Evolutionary conservation across 1,140 invertebrate species (phyloP), one percentile per base, ranked within the genome.

Genomic region (Anoplolepis gracilipes): DNA sequence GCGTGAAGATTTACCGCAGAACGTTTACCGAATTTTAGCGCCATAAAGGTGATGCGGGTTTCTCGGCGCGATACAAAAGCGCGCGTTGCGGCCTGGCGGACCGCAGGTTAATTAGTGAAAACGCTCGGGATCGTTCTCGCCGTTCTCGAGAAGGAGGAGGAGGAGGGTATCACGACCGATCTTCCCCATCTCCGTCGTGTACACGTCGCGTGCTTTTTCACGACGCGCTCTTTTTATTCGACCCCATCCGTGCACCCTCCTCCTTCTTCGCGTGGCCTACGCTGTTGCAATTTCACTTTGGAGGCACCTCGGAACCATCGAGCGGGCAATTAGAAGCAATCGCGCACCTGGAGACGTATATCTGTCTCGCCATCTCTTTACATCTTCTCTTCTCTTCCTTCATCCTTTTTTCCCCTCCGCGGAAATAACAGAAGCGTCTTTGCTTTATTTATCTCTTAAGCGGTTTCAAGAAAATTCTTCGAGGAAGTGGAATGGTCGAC

Each of bases 251-350:
- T 42, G 11, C 49, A 69, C 46, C 46, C 39, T 39, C 36, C 16
- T 28, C 22, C 19, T 85, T n/a, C 72, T 53, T 69, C 67, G 67
- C 49, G 53, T 59, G 72, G 69, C 19, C 36, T 77, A 25, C 39
- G n/a, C 53, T 57, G 81, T 28, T 59, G 90, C 79, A 90, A 88
- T 90, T 90, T 90, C 87, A 90, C 90, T 90, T 90, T 87, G 85
- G 90, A 57, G 78, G 77, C 61, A 78, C 69, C 67, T 79, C 62
- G 84, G 62, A 85, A 59, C 73, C 81, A 88, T 53, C 59, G 62
- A 61, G 61, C 53, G 70, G 86, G 85, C 85, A 92, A 92, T 92
- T 92, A 92, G 88, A 90, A 87, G 86, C 87, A 91, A 92, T 92
- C 89, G 87, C 84, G 85, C 87, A 89, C 64, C 91, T 84, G 89